Percentiles rank a stretch among this genome's conserved stretches.
phyloP scores from a whole-genome alignment of 2,888 invertebrate genomes.

The Diarsia rubi region DNA sequence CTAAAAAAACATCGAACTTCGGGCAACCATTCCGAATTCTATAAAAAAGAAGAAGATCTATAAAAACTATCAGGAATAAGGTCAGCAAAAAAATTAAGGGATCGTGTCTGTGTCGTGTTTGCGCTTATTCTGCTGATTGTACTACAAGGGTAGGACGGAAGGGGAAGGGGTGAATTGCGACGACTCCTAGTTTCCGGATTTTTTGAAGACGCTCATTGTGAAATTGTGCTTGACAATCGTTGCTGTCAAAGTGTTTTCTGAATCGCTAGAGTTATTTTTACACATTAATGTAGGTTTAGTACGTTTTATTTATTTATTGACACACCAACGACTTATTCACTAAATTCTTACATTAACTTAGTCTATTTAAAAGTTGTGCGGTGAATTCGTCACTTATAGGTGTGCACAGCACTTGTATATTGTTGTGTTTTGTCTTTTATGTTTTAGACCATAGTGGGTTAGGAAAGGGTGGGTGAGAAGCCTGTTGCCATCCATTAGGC shows the following conservation, averaged over 20 bases:
- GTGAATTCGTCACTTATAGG: too few relatives aligned
- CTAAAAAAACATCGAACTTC: slow-evolving; percentile 7
- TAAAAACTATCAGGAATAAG: slow-evolving; percentile 53
- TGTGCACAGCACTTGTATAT: too few relatives aligned
- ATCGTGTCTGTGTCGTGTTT: slow-evolving; percentile 51
- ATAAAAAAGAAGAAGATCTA: slow-evolving; percentile 29
- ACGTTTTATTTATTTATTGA: too few relatives aligned
- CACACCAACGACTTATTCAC: too few relatives aligned
- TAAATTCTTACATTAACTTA: too few relatives aligned
- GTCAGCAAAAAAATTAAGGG: slow-evolving; percentile 56
- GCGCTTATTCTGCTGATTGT: slow-evolving; percentile 58
- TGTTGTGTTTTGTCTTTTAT: neutral
- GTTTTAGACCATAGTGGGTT: neutral
- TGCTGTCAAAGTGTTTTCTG: slow-evolving; percentile 16
- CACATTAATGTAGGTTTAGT: too few relatives aligned
- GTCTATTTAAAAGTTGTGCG: too few relatives aligned
- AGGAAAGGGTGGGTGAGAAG: neutral
- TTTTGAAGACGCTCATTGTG: slow-evolving; percentile 19
- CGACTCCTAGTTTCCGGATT: slow-evolving; percentile 25
- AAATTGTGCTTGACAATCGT: slow-evolving; percentile 14
- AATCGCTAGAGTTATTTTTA: neutral
- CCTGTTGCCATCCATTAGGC: neutral
- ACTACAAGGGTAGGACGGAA: slow-evolving; percentile 15
- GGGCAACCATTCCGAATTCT: slow-evolving; percentile 34
- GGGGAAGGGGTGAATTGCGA: slow-evolving; percentile 7